Base-by-base conservation (phyloP, 2,113 vertebrate genomes). In the Cygnus buccinator region DNA sequence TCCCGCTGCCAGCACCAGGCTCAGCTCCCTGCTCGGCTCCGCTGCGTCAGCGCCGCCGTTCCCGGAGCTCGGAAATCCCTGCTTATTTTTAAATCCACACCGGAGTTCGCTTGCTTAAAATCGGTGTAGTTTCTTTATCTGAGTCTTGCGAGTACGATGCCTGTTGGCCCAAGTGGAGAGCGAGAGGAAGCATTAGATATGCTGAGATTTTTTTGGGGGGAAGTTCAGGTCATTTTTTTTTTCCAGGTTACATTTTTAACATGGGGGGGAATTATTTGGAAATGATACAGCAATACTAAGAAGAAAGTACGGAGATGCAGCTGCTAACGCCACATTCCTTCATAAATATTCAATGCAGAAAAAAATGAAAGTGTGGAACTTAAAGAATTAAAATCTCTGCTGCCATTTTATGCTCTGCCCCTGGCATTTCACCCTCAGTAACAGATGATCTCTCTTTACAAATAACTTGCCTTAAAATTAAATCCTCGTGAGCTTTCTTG, bases 351-450 rank as follows among this genome's bases (percentile, higher is more conserved):
- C 75, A 88, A 41, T 72, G 74, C 44, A n/a, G 54, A 50, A 87
- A 78, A 65, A 92, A 91, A 94, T 92, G 82, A 75, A 89, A 94
- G 63, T 85, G 28, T 58, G 80, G 74, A 50, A 81, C 46, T 84
- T 80, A 85, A 90, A 76, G 76, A 91, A 93, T 76, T 86, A 87
- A 94, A 83, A 84, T 89, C 84, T 84, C 81, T 61, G 21, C 68
- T 85, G 86, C 73, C 63, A 55, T 68, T 67, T 86, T 55, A 25
- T n/a, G 62, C 61, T 88, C 66, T 31, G 65, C 93, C 62, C 15
- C 52, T 72, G 92, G 77, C 48, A 63, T 72, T 93, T 68, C 33
- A 75, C 33, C 46, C 77, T 94, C 43, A 61, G 59, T 92, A 84
- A 84, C 25, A 77, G 59, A 79, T 78, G 61, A 86, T 84, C 39